Conservation (phyloP, 2,888 invertebrate genomes). For the Tridacna crocea region DNA sequence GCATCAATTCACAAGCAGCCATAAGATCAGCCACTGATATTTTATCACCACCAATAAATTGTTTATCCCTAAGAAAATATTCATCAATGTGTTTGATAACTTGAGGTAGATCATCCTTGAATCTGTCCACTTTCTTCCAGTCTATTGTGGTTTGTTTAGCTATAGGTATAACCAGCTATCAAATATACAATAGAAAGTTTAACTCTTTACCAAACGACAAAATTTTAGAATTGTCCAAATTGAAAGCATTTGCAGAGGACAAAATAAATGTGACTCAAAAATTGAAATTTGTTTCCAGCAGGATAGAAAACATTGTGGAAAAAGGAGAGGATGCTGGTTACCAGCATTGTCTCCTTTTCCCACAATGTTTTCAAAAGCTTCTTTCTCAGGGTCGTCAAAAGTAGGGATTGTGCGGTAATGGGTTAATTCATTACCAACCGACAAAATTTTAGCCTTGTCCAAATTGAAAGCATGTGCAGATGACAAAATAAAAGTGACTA, state of each 20-base stretch:
- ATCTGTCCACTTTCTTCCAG: constrained; percentile 68
- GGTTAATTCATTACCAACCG: too few relatives aligned
- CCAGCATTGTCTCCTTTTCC: not conserved
- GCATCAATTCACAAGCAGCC: constrained; percentile 79
- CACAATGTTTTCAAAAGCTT: not conserved
- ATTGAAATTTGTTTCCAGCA: too few relatives aligned
- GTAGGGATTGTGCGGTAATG: too few relatives aligned
- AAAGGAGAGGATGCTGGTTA: not conserved
- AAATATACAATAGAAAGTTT: not conserved
- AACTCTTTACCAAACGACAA: not conserved
- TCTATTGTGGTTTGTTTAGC: constrained; percentile 71
- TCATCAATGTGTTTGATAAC: constrained; percentile 70
- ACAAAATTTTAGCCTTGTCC: too few relatives aligned
- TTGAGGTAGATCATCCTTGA: constrained; percentile 57
- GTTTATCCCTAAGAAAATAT: constrained; percentile 74
- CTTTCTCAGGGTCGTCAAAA: too few relatives aligned
- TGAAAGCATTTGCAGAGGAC: too few relatives aligned
- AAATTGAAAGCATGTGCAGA: too few relatives aligned
- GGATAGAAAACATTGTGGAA: not conserved
- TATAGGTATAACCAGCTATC: constrained; percentile 77
- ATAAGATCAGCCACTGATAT: constrained; percentile 81
- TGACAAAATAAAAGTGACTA: too few relatives aligned
- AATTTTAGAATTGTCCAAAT: not conserved
- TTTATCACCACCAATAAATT: constrained; percentile 75
- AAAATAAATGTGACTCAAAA: too few relatives aligned